phyloP scores from a whole-genome alignment of 2,888 invertebrate species.

The Papilio protenor region DNA sequence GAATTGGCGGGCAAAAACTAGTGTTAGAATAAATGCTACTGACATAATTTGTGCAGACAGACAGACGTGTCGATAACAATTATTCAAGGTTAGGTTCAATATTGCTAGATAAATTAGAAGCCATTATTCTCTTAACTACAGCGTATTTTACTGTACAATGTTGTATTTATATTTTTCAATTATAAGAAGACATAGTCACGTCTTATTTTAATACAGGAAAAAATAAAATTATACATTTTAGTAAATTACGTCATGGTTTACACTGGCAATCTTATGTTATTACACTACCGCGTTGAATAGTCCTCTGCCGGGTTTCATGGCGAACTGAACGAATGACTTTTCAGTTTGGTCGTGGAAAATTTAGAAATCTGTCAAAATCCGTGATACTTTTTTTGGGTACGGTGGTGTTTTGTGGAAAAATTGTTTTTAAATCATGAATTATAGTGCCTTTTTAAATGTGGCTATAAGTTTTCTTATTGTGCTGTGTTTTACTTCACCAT shows the following conservation, averaged over 20 bases:
- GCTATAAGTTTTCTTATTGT: slow-evolving; percentile 50
- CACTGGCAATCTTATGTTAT: slow-evolving; percentile 68
- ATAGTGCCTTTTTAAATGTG: not conserved
- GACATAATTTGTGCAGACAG: not conserved
- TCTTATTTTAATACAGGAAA: not conserved
- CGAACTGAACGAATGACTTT: slow-evolving; percentile 34
- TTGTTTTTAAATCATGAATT: slow-evolving; percentile 48
- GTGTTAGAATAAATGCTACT: not conserved
- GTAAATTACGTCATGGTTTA: slow-evolving; percentile 68
- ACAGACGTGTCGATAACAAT: not conserved
- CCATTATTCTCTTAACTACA: not conserved
- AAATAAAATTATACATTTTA: slow-evolving; percentile 45
- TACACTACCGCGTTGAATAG: slow-evolving; percentile 58
- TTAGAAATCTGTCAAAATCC: slow-evolving; percentile 53
- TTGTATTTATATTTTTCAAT: slow-evolving; percentile 15
- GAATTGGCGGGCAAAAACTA: too few relatives aligned
- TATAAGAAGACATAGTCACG: not conserved
- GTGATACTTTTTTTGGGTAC: slow-evolving; percentile 59
- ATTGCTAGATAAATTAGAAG: not conserved
- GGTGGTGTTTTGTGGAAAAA: slow-evolving; percentile 54
- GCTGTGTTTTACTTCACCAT: slow-evolving; percentile 54
- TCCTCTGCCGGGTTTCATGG: slow-evolving; percentile 32
- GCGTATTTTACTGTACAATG: not conserved
- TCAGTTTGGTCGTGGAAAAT: slow-evolving; percentile 35
- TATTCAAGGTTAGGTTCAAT: not conserved